Evolutionary conservation across 2,113 vertebrate species (phyloP), one percentile per base, ranked within the genome.

Genomic region (Myiopsitta monachus): DNA sequence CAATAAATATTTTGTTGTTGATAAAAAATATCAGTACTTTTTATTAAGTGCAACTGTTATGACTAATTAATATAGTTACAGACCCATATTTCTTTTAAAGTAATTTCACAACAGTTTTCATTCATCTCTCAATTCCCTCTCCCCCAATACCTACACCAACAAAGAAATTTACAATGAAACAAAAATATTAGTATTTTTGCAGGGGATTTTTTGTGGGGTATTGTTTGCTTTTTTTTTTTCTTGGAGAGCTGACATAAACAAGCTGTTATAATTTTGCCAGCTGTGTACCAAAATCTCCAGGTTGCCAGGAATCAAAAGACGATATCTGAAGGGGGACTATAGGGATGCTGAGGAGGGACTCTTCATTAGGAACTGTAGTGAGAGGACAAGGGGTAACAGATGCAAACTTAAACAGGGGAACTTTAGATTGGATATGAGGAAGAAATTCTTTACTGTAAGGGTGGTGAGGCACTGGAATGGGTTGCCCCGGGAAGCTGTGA

Each of bases 131-230:
- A n/a, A 51, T 43, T 4, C 3, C 18, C 7, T 14, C 44, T 6
- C 10, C 2, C 5, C 8, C 0, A 38, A 5, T 8, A 33, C 3
- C 4, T 11, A 31, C 18, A 47, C 6, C 15, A 59, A n/a, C 7
- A 62, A 64, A 27, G 3, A 70, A 69, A 67, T 5, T 36, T 68
- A 30, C 0, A 57, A n/a, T 69, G 31, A 66, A 72, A 19, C 6
- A 83, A 75, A 62, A 79, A 18, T 7, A 19, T 2, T 79, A 4
- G 4, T 14, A 33, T 21, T 63, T 87, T 70, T 63, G 5, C 38
- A 7, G 6, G 22, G 47, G 47, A 49, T 14, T 55, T 55, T 33
- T 33, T 9, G 21, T 22, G 55, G 31, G 33, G 33, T 57, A 33
- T 57, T 57, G 33, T 22, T 22, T 5, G 2, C 33, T 57, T 5